Evolutionary conservation across 2,888 invertebrate species (phyloP).

Genomic region (Parapristionchus giblindavisi): DNA sequence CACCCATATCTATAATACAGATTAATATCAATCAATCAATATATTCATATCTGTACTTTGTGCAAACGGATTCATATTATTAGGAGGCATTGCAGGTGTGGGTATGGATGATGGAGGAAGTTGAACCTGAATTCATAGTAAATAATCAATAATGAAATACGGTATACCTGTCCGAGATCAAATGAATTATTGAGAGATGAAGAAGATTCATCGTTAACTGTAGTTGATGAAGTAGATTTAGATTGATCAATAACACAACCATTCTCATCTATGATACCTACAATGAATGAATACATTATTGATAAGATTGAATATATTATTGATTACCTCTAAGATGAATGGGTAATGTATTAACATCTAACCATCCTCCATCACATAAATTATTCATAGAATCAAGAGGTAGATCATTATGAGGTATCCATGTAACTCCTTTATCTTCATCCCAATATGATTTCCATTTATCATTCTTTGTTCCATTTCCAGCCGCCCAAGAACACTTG

Average conservation of each 20-base stretch:
- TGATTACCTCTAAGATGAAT: constrained; percentile 29
- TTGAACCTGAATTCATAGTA: background rate
- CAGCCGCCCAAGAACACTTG: constrained; percentile 31
- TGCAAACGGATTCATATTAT: background rate
- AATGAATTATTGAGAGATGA: background rate
- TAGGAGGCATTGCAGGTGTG: background rate
- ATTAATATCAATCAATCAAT: too few relatives aligned
- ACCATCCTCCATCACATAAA: constrained; percentile 35
- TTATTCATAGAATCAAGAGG: constrained; percentile 19
- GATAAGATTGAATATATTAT: background rate
- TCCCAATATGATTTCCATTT: constrained; percentile 33
- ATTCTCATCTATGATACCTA: constrained; percentile 12
- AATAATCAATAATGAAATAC: background rate
- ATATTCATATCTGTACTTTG: constrained; percentile 2
- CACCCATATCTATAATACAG: too few relatives aligned
- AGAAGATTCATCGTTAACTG: background rate
- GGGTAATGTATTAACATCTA: constrained; percentile 29
- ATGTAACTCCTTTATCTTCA: constrained; percentile 32
- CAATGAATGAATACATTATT: background rate
- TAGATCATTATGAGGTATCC: constrained; percentile 18
- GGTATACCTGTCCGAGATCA: constrained; percentile 32
- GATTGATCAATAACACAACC: constrained; percentile 18
- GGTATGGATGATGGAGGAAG: constrained; percentile 23
- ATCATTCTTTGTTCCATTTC: constrained; percentile 25
- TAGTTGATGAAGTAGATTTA: background rate